These are phyloP conservation scores for Triplophysa yarkandensis DNA, from an alignment of 2,797 vertebrate genomes.

Conservation along the genomic window DNA sequence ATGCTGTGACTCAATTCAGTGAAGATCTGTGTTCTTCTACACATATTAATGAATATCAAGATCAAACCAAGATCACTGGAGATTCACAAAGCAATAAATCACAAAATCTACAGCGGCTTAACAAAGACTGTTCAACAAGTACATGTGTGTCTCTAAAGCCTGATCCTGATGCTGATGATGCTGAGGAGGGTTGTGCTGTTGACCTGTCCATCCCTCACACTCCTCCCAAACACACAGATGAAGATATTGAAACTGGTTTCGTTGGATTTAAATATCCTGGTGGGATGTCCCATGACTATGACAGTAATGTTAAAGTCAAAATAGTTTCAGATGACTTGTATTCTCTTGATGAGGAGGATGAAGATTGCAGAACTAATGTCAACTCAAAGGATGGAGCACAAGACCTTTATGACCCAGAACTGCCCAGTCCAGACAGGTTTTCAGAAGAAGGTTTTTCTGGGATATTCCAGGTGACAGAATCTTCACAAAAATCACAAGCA, in stretches of 20 bases:
- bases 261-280: conserved; percentile 12
- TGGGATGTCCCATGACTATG: conserved; percentile 41
- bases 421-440: neutral
- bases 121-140: conserved; percentile 1
- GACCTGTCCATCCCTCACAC: conserved; percentile 66
- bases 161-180: conserved; percentile 60
- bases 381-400: conserved; percentile 54
- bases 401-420: conserved; percentile 6
- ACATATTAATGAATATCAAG: conserved; percentile 66
- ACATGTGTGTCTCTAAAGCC: conserved; percentile 57
- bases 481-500: neutral
- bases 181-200: conserved; percentile 62
- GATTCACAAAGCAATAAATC: conserved; percentile 40
- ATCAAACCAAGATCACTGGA: conserved; percentile 36
- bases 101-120: conserved; percentile 9
- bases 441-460: conserved; percentile 22
- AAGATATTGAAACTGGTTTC: conserved; percentile 58
- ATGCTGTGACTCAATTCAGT: conserved; percentile 25
- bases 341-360: conserved; percentile 54
- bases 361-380: conserved; percentile 45
- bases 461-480: neutral
- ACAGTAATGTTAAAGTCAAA: conserved; percentile 59
- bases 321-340: conserved; percentile 58
- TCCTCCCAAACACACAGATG: conserved; percentile 57
- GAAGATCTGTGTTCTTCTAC: conserved; percentile 59